Percentiles rank a stretch among this genome's conserved stretches.
phyloP scores from a whole-genome alignment of 2,888 invertebrate genomes.

The Agrotis puta region DNA sequence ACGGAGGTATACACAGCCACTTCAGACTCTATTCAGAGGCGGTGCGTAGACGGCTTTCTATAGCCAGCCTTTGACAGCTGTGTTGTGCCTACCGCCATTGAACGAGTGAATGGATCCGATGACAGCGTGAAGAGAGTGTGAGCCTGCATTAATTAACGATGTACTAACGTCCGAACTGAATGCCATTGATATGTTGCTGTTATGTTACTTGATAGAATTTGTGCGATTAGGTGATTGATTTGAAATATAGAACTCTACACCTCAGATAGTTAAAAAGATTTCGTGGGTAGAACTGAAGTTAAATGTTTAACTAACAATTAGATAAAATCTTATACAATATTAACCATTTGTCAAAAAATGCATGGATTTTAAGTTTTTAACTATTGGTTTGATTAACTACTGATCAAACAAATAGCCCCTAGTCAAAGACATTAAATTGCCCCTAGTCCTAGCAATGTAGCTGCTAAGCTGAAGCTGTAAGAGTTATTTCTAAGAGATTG shows the following conservation, averaged over 20 bases:
- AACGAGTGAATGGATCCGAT: slow-evolving; percentile 85
- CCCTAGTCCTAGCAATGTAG: too few relatives aligned
- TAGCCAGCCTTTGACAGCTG: slow-evolving; percentile 82
- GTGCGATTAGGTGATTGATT: slow-evolving; percentile 15
- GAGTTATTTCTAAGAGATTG: background rate
- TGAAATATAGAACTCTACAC: background rate
- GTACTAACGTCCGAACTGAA: slow-evolving; percentile 71
- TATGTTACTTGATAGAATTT: slow-evolving; percentile 21
- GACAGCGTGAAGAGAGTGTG: slow-evolving; percentile 79
- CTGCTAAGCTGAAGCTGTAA: background rate
- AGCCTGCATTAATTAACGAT: slow-evolving; percentile 87
- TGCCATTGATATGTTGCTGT: slow-evolving; percentile 75
- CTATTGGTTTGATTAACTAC: too few relatives aligned
- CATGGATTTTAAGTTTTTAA: too few relatives aligned
- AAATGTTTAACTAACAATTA: too few relatives aligned
- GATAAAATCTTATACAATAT: too few relatives aligned
- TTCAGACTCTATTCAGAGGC: slow-evolving; percentile 87
- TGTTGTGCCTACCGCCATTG: slow-evolving; percentile 80
- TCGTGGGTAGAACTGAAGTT: background rate
- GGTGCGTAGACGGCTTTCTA: slow-evolving; percentile 77
- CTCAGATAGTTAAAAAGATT: background rate
- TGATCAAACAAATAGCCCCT: too few relatives aligned
- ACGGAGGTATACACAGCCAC: slow-evolving; percentile 76
- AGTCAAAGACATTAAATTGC: too few relatives aligned
- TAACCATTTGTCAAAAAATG: too few relatives aligned